These are phyloP conservation scores for Sicus ferrugineus DNA, from an alignment of 2,888 invertebrate genomes.

Conservation along the genomic window DNA sequence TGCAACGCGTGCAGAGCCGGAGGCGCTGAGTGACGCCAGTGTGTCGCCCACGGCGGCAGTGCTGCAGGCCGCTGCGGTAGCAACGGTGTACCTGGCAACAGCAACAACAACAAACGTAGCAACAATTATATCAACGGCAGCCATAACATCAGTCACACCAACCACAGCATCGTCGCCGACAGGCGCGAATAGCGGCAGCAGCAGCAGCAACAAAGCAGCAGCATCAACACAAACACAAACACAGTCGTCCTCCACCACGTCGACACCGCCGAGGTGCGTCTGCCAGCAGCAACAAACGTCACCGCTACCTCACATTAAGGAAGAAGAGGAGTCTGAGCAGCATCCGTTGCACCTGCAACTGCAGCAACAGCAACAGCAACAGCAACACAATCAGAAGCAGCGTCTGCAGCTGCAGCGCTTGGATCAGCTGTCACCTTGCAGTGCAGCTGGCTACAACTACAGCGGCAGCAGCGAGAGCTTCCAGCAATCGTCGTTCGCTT, in stretches of 20 bases:
- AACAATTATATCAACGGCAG: constrained; percentile 34
- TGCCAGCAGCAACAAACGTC: constrained; percentile 68
- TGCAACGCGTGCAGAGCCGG: constrained; percentile 56
- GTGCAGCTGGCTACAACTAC: constrained; percentile 36
- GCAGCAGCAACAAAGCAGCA: constrained; percentile 36
- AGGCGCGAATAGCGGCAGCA: constrained; percentile 31
- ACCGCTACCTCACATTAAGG: constrained; percentile 82
- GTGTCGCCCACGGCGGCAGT: constrained; percentile 56
- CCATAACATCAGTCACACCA: constrained; percentile 35
- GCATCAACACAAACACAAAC: constrained; percentile 34
- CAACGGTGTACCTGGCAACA: constrained; percentile 35
- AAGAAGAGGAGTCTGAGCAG: constrained; percentile 74
- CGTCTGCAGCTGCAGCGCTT: constrained; percentile 42
- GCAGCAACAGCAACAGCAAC: constrained; percentile 63
- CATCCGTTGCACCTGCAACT: constrained; percentile 60
- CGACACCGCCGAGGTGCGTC: constrained; percentile 41
- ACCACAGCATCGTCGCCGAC: constrained; percentile 41
- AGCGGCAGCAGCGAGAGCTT: constrained; percentile 28
- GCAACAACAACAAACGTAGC: constrained; percentile 39
- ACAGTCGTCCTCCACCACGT: constrained; percentile 43
- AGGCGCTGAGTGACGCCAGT: constrained; percentile 58
- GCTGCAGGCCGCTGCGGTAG: constrained; percentile 46
- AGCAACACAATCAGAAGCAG: constrained; percentile 53
- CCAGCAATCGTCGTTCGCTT: constrained; percentile 55
- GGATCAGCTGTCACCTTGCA: constrained; percentile 40